phyloP scores from a whole-genome alignment of 2,888 invertebrate genomes.

The Sclerodermus sp. region DNA sequence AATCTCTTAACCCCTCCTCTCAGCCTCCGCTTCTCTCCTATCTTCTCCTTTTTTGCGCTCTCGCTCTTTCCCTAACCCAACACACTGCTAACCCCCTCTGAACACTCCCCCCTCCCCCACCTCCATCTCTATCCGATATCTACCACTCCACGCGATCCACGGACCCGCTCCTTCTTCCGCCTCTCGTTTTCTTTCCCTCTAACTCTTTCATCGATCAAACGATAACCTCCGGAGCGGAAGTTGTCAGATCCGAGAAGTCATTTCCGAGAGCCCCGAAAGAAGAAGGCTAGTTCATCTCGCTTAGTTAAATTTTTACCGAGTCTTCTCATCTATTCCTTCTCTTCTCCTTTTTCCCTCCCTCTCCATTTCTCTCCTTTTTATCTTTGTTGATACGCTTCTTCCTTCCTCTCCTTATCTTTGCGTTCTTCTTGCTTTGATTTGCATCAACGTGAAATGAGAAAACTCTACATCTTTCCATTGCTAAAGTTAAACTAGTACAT shows the following conservation, averaged over 20 bases:
- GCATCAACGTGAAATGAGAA: too few species aligned
- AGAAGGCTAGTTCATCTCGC: not conserved
- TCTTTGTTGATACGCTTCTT: too few species aligned
- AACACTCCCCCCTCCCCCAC: constrained; percentile 8
- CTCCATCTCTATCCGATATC: not conserved
- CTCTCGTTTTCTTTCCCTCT: constrained; percentile 7
- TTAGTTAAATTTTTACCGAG: too few species aligned
- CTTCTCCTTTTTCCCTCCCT: too few species aligned
- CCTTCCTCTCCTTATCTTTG: too few species aligned
- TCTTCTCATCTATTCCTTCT: too few species aligned
- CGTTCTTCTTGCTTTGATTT: too few species aligned
- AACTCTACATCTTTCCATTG: too few species aligned
- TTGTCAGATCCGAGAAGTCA: constrained; percentile 17
- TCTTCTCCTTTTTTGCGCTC: constrained; percentile 21
- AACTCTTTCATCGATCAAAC: constrained; percentile 32
- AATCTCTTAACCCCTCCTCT: constrained; percentile 25
- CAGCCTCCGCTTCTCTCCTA: constrained; percentile 21
- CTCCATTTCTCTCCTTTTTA: too few species aligned
- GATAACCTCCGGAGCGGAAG: constrained; percentile 23
- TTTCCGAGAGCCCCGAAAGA: constrained; percentile 11
- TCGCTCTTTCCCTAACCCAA: too few species aligned
- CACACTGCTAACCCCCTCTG: too few species aligned
- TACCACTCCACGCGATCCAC: not conserved
- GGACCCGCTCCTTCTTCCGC: not conserved
- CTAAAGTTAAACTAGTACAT: too few species aligned